Base-by-base conservation (phyloP, 1,140 invertebrate genomes). In the Aradophagus sp. region DNA sequence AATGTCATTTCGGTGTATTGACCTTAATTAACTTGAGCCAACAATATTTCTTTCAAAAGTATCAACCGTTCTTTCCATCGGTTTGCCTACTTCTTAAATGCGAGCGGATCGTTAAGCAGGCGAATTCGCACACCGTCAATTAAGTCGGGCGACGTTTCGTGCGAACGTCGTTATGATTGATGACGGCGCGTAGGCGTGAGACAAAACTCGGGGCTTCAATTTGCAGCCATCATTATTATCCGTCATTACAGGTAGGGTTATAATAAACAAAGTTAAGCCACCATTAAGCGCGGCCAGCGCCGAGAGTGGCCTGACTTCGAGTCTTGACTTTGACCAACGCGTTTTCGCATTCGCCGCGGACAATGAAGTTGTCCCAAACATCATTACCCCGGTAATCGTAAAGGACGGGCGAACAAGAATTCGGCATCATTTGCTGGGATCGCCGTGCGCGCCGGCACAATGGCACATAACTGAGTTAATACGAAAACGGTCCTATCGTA, bases 211-310 rank as follows among this genome's bases (percentile, higher is more conserved):
- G 29, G 12, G 34, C 17, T 20, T 7, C 2, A 66, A 50, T 50
- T 50, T 56, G 52, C 47, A 42, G 6, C 31, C 52, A 66, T 56
- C 29, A 66, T 56, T 56, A 47, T 59, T 47, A 59, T 59, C 42
- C 35, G 55, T 61, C 45, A 50, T 48, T 61, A 42, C 36, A 50
- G 26, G 45, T 61, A 48, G 42, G 36, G 12, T 61, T 61, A 42
- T 20, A 39, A 50, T 61, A 61, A 61, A 50, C 45, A 50, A 61
- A 19, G 16, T 50, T 48, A 39, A 38, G 10, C 35, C 36, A 32
- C 14, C 45, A 50, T 61, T 61, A 50, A 15, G 17, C 35, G 17
- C 6, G 26, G 26, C 12, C 35, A 53, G 32, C n/a, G 1, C 8
- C 2, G 2, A 12, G 34, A n/a, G 35, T 44, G 53, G 38, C 42